A percentile compares a stretch with the other conserved stretches of the same genome.
phyloP scores from a whole-genome alignment of 1,140 invertebrate genomes.

The Orussus abietinus region DNA sequence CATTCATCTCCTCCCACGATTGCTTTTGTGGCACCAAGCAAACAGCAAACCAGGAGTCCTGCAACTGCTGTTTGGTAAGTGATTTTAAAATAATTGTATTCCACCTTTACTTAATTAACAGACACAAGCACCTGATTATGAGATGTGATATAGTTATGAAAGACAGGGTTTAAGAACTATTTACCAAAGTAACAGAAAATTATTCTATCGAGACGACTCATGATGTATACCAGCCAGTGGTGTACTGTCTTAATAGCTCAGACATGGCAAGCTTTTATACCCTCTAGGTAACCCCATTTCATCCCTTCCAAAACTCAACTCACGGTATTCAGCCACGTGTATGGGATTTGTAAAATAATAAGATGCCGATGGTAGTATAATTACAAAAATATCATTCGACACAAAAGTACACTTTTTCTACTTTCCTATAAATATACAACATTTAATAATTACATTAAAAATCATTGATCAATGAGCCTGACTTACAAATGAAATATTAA shows the following conservation, averaged over 20 bases:
- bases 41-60: slow-evolving; percentile 27
- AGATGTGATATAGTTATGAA: slow-evolving; percentile 1
- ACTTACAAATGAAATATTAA: background rate
- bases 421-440: slow-evolving; percentile 14
- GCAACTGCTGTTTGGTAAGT: slow-evolving; percentile 33
- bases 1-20: slow-evolving; percentile 72
- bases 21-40: slow-evolving; percentile 30
- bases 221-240: slow-evolving; percentile 23
- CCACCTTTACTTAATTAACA: background rate
- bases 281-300: slow-evolving; percentile 28
- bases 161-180: slow-evolving; percentile 15
- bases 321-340: background rate
- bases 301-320: slow-evolving; percentile 24
- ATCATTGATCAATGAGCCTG: background rate
- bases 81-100: slow-evolving; percentile 9
- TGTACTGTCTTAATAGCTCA: slow-evolving; percentile 30
- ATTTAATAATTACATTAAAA: slow-evolving; percentile 10
- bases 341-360: background rate
- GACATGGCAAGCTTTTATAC: slow-evolving; percentile 40
- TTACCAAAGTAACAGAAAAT: slow-evolving; percentile 32
- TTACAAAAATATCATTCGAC: slow-evolving; percentile 1
- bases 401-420: too few species aligned
- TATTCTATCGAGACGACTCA: slow-evolving; percentile 25
- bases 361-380: background rate
- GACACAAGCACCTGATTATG: slow-evolving; percentile 3